Percentiles rank a stretch among this genome's conserved stretches.
Conservation (phyloP, 2,888 invertebrate genomes). For the Metalampra italica region DNA sequence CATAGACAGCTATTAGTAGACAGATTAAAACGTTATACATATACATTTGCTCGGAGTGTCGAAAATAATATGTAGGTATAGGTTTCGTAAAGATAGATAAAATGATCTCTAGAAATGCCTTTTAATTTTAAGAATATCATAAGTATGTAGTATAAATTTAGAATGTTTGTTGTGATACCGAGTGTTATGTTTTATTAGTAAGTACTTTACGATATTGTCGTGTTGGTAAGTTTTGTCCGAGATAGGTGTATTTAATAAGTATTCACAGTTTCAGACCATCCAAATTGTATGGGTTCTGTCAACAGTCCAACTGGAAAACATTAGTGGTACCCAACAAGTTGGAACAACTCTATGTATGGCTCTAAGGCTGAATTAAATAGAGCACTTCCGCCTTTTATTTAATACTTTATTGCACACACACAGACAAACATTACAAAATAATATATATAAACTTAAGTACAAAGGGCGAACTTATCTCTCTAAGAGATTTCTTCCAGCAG, state of each 20-base stretch:
- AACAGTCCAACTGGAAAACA: no score
- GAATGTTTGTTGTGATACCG: constrained; percentile 49
- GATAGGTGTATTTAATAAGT: background rate
- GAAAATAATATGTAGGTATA: background rate
- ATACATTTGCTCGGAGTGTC: background rate
- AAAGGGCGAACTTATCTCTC: no score
- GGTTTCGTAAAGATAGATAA: constrained; percentile 1
- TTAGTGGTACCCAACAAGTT: no score
- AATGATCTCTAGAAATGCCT: constrained; percentile 68
- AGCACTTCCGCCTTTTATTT: no score
- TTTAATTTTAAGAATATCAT: constrained; percentile 45
- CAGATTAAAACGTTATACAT: background rate
- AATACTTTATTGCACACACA: no score
- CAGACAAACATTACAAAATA: no score
- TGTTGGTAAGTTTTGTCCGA: background rate
- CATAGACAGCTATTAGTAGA: background rate
- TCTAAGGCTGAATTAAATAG: no score
- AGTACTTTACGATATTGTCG: background rate
- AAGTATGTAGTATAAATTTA: constrained; percentile 18
- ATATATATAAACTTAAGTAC: no score
- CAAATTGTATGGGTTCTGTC: no score
- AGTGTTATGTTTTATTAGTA: constrained; percentile 3
- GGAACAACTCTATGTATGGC: no score
- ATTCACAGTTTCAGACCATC: no score
- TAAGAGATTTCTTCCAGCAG: no score